Conservation (phyloP, 2,888 invertebrate genomes). For the Bombyx huttoni region DNA sequence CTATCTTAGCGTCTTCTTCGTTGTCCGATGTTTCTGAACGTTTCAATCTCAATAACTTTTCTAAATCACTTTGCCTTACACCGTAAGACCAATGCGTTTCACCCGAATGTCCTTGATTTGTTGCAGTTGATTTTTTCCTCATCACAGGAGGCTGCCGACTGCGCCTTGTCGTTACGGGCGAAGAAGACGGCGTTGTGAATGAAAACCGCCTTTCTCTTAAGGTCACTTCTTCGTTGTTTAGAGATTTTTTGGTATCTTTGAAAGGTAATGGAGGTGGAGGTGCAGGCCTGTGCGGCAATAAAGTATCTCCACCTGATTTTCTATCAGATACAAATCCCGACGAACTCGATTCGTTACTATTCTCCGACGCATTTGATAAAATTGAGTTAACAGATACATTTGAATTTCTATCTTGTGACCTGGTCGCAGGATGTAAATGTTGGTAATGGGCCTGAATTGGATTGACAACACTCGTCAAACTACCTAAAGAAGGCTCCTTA, state of each 20-base stretch:
- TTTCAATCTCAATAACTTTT: conserved; percentile 54
- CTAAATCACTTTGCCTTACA: conserved; percentile 58
- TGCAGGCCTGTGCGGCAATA: conserved; percentile 55
- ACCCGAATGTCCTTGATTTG: conserved; percentile 33
- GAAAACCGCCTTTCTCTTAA: conserved; percentile 40
- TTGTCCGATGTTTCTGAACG: conserved; percentile 52
- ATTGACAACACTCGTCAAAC: conserved; percentile 53
- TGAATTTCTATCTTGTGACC: conserved; percentile 56
- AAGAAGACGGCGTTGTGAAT: conserved; percentile 46
- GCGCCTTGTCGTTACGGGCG: conserved; percentile 47
- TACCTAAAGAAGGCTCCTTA: conserved; percentile 42
- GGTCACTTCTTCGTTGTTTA: conserved; percentile 24
- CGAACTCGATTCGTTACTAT: conserved; percentile 62
- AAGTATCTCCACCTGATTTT: conserved; percentile 36
- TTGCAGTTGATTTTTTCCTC: conserved; percentile 49
- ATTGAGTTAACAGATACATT: conserved; percentile 66
- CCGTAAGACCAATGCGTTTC: conserved; percentile 65
- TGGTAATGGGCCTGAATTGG: conserved; percentile 52
- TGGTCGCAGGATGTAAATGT: conserved; percentile 44
- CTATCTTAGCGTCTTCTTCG: conserved; percentile 40
- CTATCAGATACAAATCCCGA: conserved; percentile 62
- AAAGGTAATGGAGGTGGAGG: conserved; percentile 57
- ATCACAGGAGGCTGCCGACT: conserved; percentile 58
- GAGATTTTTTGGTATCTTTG: conserved; percentile 42
- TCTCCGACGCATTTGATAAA: conserved; percentile 58